Percentiles rank a stretch among this genome's conserved stretches.
phyloP scores from a whole-genome alignment of 2,113 vertebrate species.

The Ctenodactylus gundi region DNA sequence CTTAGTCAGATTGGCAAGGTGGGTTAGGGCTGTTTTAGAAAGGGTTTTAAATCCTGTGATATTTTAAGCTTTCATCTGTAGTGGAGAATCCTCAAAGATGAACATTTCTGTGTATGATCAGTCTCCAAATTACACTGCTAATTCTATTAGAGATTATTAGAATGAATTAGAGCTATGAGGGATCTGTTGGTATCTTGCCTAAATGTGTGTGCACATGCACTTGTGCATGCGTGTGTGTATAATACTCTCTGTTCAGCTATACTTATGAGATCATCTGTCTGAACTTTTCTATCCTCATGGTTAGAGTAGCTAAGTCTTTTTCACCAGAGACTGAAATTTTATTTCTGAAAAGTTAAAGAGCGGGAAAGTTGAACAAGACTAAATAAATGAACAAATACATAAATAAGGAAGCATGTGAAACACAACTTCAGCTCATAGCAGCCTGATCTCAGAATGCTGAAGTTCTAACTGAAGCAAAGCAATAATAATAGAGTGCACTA shows the following conservation, averaged over 20 bases:
- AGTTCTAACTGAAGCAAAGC: neutral
- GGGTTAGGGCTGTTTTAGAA: neutral
- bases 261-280: neutral
- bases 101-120: neutral
- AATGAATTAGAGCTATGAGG: neutral
- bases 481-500: neutral
- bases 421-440: neutral
- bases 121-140: neutral
- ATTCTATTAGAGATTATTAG: neutral
- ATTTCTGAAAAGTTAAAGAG: constrained; percentile 41
- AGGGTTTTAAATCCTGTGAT: neutral
- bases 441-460: neutral
- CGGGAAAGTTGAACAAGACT: neutral
- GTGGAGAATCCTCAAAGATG: neutral
- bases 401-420: neutral
- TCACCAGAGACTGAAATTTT: neutral
- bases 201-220: too few relatives aligned
- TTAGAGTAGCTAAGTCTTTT: neutral
- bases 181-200: neutral
- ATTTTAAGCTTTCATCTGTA: constrained; percentile 4
- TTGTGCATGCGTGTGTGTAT: neutral
- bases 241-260: neutral
- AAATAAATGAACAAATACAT: neutral
- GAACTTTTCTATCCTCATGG: neutral
- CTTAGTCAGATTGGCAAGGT: neutral